Evolutionary conservation across 2,797 vertebrate species (phyloP), one percentile per base, ranked within the genome.

Genomic region (Fratercula arctica): DNA sequence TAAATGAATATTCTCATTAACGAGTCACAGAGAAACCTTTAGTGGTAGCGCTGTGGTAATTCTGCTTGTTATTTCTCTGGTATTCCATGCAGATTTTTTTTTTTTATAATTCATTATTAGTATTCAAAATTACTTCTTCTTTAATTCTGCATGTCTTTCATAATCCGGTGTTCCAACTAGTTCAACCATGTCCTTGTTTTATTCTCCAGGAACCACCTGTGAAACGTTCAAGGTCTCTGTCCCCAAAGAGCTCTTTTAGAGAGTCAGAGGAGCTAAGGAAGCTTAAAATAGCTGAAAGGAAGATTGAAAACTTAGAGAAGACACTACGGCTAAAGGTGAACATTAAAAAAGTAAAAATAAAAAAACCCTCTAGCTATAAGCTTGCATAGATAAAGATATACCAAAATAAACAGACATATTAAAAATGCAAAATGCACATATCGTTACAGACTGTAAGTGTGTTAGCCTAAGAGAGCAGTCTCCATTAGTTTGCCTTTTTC

Each of bases 1-100:
- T 99, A 99, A 99, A 99, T 99, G 99, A 99, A 99, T 99, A 99
- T 99, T 99, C 99, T 99, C 99, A 99, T 99, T 99, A 99, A 99
- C 98, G 98, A 99, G 99, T 99, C 98, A 98, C 99, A 99, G 99
- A 98, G 98, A 99, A 99, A 99, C 99, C 99, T 98, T 98, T 98
- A 98, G 98, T 97, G 96, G 98, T 98, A 98, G 98, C 98, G 96
- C 98, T 98, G 98, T 98, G 98, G 98, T 98, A 98, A 98, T 98
- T 98, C 98, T 96, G 98, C 98, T 98, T 98, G 97, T 98, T 98
- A 98, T 98, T 98, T 98, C 98, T 98, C 98, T 98, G 96, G 97
- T 98, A 98, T 98, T 98, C 98, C 98, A 97, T 98, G 97, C 98
- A 98, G 98, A 97, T 96, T 98, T 98, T 98, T 98, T 97, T 98